Evolutionary conservation across 2,113 vertebrate genomes (phyloP), one percentile per base, ranked within the genome.

Genomic region (Catharus minimus): DNA sequence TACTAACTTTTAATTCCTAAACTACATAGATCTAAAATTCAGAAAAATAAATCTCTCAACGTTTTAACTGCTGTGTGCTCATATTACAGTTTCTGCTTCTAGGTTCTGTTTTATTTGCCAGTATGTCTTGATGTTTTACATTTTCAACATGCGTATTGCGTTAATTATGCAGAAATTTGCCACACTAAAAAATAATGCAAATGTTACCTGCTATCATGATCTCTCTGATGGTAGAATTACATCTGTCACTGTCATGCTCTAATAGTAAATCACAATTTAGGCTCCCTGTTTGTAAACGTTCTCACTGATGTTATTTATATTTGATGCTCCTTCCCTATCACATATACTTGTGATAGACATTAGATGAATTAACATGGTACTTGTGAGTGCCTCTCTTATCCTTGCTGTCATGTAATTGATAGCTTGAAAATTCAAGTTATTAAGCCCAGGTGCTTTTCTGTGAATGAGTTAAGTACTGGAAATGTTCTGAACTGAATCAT

Each of bases 261-360:
- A 43, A 28, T 7, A 58, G 50, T 49, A 86, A 62, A 46, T 44
- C 16, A 27, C 18, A 58, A 0, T 55, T 77, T 57, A 64, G 77
- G 33, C 9, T 73, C 8, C 3, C 10, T 53, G 24, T 86, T 68
- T 36, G 21, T 76, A 68, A 90, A 50, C 7, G 6, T 79, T 62
- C 2, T 8, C 23, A 28, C 5, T 64, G 16, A 39, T 65, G 4
- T 9, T 41, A 2, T 5, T 9, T 2, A 3, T 23, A 13, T 53
- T 11, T 1, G 0, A 1, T 43, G 19, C 19, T 30, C 38, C 32
- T 64, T 71, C 0, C 1, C 22, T 56, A 2, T 74, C n/a, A 6
- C 15, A 2, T 44, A 6, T 2, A 41, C 7, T 15, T 23, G 11
- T 52, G 77, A 36, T 66, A 5, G 1, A 13, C 0, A 2, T 32